Evolutionary conservation across 2,888 invertebrate genomes (phyloP), one percentile per base, ranked within the genome.

Genomic region (Aphodius sticticus): DNA sequence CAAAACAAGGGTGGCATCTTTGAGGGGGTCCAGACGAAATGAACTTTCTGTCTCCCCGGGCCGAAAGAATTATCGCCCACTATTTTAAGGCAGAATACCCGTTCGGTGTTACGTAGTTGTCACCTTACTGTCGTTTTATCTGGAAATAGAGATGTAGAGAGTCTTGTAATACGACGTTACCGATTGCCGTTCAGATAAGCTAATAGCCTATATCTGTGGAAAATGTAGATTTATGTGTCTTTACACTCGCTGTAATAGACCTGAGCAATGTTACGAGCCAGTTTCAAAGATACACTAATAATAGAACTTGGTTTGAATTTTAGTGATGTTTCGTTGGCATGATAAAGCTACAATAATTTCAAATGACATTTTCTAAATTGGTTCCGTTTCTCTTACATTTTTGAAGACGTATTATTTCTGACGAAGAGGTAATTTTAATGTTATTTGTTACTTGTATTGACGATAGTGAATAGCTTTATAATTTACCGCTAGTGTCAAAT

Each of bases 151-250:
- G 53, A 53, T 53, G 53, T 53, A 53, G 53, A 9, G 53, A 7
- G 53, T 53, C 53, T 53, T 53, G 53, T 53, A 53, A 53, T 53
- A 53, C 53, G 53, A 53, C 53, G 53, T 53, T 53, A 53, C 53
- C 53, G 53, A 53, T 53, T 53, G 53, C 53, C 53, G 7, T 12
- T 53, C 53, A 53, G 53, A 53, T 53, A 53, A 53, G 53, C 53
- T 53, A 53, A 53, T 53, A 53, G 53, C 53, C 53, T 53, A 53
- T 53, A 53, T 53, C 53, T 53, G 53, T 53, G 53, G 53, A 53
- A 53, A 53, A 53, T 53, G 53, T 53, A 53, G 53, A 53, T 53
- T 53, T 53, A 53, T 53, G 53, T 53, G 53, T 12, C 53, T 53
- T 53, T 53, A 12, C 53, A 53, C 53, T 12, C 53, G 53, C 53